A percentile compares a stretch with the other conserved stretches of the same genome.
Conservation (phyloP, 2,113 vertebrate species). For the Sterrhoptilus dennistouni region DNA sequence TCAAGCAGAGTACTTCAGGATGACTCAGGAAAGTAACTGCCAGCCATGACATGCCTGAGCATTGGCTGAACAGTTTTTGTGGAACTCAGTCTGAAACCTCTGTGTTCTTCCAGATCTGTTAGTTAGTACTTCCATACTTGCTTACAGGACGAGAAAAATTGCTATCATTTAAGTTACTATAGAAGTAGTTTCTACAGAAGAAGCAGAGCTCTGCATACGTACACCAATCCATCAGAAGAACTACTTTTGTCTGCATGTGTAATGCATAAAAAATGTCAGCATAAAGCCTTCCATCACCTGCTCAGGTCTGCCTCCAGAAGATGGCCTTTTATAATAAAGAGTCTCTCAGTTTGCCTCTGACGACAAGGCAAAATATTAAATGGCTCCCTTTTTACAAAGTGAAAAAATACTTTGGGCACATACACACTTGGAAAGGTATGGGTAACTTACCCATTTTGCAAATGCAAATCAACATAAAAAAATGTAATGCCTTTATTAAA, state of each 20-base stretch:
- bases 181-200: background rate
- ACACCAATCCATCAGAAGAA: background rate
- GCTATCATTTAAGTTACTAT: background rate
- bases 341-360: background rate
- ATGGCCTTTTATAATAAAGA: background rate
- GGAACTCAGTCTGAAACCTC: background rate
- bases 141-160: background rate
- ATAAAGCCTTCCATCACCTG: background rate
- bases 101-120: background rate
- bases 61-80: background rate
- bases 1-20: background rate
- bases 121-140: background rate
- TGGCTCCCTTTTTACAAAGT: background rate
- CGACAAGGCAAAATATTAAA: background rate
- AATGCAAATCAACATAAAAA: background rate
- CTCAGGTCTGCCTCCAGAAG: background rate
- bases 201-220: background rate
- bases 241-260: background rate
- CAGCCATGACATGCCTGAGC: rapidly evolving
- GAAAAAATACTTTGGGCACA: background rate
- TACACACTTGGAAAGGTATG: background rate
- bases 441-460: background rate
- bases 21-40: background rate
- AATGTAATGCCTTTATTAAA: background rate
- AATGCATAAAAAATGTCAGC: background rate